Evolutionary conservation across 2,797 vertebrate species (phyloP).

Genomic region (Mormyrops boulengeri): DNA sequence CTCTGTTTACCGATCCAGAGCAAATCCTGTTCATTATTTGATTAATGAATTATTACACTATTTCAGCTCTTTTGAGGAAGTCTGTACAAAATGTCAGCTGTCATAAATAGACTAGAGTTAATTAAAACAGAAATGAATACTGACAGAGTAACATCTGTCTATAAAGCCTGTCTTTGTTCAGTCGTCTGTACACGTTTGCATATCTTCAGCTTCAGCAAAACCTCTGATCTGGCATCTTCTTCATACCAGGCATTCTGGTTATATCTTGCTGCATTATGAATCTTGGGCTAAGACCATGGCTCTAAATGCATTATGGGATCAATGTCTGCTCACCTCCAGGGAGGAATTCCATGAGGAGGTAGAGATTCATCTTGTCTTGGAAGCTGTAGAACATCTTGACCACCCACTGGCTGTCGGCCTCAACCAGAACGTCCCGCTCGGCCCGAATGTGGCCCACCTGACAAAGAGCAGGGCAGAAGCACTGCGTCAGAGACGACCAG

Average conservation of each 20-base stretch:
- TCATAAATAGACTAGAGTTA: neutral
- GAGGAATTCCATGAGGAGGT: conserved; percentile 98
- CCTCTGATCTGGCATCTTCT: neutral
- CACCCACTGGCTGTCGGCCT: conserved; percentile 96
- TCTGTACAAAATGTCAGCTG: neutral
- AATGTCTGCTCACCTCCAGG: conserved; percentile 77
- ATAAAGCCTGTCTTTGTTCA: neutral
- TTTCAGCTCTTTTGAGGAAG: neutral
- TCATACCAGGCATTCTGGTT: neutral
- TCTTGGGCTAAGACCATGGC: neutral
- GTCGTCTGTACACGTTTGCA: neutral
- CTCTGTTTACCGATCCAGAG: neutral
- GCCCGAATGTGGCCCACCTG: conserved; percentile 97
- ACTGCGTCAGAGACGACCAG: neutral
- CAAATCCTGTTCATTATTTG: neutral
- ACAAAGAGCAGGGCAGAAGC: neutral
- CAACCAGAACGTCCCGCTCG: conserved; percentile 92
- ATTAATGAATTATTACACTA: neutral
- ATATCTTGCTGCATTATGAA: neutral
- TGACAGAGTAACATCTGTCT: neutral
- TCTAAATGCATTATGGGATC: neutral
- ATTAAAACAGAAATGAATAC: neutral
- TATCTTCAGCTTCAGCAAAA: neutral
- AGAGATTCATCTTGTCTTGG: conserved; percentile 98
- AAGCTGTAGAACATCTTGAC: conserved; percentile 99